Base-by-base conservation (phyloP, 2,113 vertebrate genomes). In the Anolis sagrei region DNA sequence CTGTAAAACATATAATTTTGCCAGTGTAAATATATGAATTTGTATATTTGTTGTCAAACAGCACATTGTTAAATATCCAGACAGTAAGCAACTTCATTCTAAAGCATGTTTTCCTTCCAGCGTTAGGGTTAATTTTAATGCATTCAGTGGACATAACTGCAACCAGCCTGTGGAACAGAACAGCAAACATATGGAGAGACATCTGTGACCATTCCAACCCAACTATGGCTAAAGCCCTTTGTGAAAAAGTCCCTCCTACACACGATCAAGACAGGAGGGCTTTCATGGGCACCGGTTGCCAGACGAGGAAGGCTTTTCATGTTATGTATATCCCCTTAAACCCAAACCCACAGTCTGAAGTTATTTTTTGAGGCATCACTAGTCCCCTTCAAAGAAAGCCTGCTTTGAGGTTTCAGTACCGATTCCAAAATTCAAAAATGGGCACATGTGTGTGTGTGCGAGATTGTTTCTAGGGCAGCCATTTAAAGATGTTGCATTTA, bases 41-140 rank as follows among this genome's bases (percentile, higher is more conserved):
- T 73, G 66, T 77, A 79, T 89, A 89, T 64, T 82, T 84, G 90
- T 44, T 44, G 39, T 44, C 39, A 44, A 4, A 58, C 16, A 58
- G 14, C 27, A 90, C 44, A 75, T 62, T 34, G 75, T 92, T 92
- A 90, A 89, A 90, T 85, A 84, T 84, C 86, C n/a, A 84, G 58
- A 89, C 92, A 90, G 90, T 58, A 85, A 66, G 34, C 69, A 0
- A 81, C 25, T 84, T 89, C 64, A 78, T 86, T 94, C 90, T 90
- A 61, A 86, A 32, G 39, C 18, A 36, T 91, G 77, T 54, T 83
- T 39, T 61, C 82, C 23, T 82, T 70, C 92, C 86, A 82, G 80
- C 75, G 83, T 19, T 2, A 34, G 27, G 66, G 85, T 89, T 82
- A 86, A 79, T 7, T 0, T 49, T 93, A 80, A 88, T 76, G 80